A percentile compares a stretch with the other conserved stretches of the same genome.
Evolutionary conservation across 2,888 invertebrate species (phyloP).

Genomic region (Drosophila falleni): DNA sequence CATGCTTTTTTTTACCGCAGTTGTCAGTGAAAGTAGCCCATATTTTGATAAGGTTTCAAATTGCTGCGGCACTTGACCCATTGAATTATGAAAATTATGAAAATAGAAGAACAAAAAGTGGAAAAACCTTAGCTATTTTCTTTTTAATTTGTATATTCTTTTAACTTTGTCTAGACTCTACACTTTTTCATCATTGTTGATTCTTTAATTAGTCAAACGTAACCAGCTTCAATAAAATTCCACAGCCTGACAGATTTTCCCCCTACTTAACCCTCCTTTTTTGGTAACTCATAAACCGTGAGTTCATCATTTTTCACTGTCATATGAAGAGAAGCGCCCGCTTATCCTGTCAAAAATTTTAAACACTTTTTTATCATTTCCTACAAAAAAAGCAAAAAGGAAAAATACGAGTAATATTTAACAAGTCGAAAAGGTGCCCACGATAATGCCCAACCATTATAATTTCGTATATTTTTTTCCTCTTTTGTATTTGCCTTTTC

Average conservation of each 20-base stretch:
- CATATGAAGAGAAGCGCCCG: conserved; percentile 57
- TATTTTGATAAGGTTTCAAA: conserved; percentile 58
- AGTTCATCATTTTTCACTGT: conserved; percentile 70
- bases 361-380: conserved; percentile 65
- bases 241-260: conserved; percentile 38
- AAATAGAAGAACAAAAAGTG: neutral
- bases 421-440: conserved; percentile 58
- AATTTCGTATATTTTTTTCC: conserved; percentile 44
- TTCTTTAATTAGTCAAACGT: neutral
- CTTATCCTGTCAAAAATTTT: conserved; percentile 72
- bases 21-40: conserved; percentile 64
- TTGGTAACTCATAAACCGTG: conserved; percentile 19
- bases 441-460: conserved; percentile 70
- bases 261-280: conserved; percentile 18
- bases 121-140: neutral
- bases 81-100: neutral
- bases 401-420: conserved; percentile 4
- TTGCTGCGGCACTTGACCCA: conserved; percentile 38
- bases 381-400: conserved; percentile 4
- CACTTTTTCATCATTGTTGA: neutral
- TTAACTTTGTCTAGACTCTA: neutral
- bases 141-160: neutral
- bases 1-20: conserved; percentile 62
- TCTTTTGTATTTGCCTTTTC: conserved; percentile 34
- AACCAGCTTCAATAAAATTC: conserved; percentile 29